Conservation (phyloP, 2,113 vertebrate species). For the Nibea coibor region DNA sequence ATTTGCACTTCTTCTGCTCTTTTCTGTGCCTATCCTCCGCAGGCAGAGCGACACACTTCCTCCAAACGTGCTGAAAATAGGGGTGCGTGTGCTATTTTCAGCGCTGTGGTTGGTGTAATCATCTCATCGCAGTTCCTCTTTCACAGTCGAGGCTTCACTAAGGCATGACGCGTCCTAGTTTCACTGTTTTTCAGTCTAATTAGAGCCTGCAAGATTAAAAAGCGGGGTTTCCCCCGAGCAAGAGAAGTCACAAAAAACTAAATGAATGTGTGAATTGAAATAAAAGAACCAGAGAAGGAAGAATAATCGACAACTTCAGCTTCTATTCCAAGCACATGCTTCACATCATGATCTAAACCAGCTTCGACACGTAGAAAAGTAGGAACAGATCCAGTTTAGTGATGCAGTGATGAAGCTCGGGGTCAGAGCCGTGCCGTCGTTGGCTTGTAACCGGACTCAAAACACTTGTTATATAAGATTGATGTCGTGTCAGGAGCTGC, state of each 20-base stretch:
- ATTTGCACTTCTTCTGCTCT: slow-evolving; percentile 54
- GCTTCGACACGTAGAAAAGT: slow-evolving; percentile 5
- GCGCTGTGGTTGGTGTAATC: slow-evolving; percentile 49
- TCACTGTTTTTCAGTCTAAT: slow-evolving; percentile 28
- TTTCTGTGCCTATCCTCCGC: slow-evolving; percentile 54
- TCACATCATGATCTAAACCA: slow-evolving; percentile 20
- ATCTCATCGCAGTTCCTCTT: slow-evolving; percentile 68
- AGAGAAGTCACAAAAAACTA: not conserved
- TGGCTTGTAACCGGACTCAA: slow-evolving; percentile 2
- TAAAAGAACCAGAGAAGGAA: not conserved
- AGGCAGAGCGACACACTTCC: slow-evolving; percentile 70
- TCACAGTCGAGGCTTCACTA: slow-evolving; percentile 46
- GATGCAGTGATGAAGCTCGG: slow-evolving; percentile 14
- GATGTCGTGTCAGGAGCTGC: slow-evolving; percentile 33
- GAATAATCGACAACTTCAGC: slow-evolving; percentile 11
- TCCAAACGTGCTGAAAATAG: slow-evolving; percentile 68
- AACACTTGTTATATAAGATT: slow-evolving; percentile 46
- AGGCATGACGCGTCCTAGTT: slow-evolving; percentile 24
- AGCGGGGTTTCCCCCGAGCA: not conserved
- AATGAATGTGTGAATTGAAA: not conserved
- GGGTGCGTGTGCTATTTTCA: slow-evolving; percentile 70
- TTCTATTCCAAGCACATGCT: slow-evolving; percentile 41
- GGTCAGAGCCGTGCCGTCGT: slow-evolving; percentile 11
- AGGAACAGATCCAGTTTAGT: slow-evolving; percentile 19
- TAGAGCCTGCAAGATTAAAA: slow-evolving; percentile 14